Conservation (phyloP, 1,140 invertebrate genomes). For the Drosophila orosa region DNA sequence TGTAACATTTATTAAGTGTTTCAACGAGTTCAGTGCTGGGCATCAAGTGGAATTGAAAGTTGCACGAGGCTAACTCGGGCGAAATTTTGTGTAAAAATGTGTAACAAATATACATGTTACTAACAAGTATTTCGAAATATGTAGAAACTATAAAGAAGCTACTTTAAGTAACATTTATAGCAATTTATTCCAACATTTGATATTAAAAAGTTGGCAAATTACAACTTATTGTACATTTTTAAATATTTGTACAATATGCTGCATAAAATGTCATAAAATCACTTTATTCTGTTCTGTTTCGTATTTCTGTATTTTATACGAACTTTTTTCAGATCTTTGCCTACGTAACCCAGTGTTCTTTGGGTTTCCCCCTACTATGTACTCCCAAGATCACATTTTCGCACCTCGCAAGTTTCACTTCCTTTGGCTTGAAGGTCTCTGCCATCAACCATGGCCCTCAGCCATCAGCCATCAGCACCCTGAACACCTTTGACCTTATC, state of each 20-base stretch:
- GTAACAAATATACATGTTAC: background rate
- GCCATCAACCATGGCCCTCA: constrained; percentile 13
- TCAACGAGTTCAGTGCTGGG: constrained; percentile 17
- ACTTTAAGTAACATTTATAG: background rate
- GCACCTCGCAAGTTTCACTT: constrained; percentile 20
- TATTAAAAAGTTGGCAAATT: background rate
- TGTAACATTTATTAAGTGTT: constrained; percentile 27
- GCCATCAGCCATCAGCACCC: constrained; percentile 2
- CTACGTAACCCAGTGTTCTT: background rate
- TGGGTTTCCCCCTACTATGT: constrained; percentile 8
- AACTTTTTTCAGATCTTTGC: background rate
- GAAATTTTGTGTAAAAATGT: background rate
- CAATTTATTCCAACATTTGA: background rate
- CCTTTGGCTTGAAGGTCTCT: constrained; percentile 17
- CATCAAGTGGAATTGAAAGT: constrained; percentile 33
- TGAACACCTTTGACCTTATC: constrained; percentile 36
- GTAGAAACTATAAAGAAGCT: too few relatives aligned
- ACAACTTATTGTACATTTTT: background rate
- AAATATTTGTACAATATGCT: background rate
- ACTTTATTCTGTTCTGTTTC: too few relatives aligned
- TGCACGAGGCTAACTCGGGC: background rate
- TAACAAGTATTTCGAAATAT: background rate
- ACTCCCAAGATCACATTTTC: constrained; percentile 5
- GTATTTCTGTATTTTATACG: background rate
- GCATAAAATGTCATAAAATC: too few relatives aligned